Percentiles rank a stretch among this genome's conserved stretches.
These are phyloP conservation scores for Tryphoninae sp. DNA, from an alignment of 2,888 invertebrate species.

Conservation along the genomic window DNA sequence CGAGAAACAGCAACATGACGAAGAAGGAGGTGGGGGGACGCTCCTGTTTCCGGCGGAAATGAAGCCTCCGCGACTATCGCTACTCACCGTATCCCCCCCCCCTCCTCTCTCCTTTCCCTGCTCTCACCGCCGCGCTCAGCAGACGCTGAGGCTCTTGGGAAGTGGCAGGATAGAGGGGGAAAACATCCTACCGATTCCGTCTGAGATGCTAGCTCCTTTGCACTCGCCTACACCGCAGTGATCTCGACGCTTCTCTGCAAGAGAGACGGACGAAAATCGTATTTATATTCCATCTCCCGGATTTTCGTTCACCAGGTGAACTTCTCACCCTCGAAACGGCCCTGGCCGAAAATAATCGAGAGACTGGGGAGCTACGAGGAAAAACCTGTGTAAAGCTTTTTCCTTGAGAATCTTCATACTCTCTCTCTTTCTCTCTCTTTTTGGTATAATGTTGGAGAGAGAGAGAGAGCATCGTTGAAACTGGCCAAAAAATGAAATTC, in stretches of 20 bases:
- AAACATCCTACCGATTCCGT: conserved; percentile 48
- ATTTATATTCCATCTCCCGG: conserved; percentile 78
- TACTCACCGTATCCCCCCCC: conserved; percentile 59
- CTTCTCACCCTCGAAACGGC: conserved; percentile 44
- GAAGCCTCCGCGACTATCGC: conserved; percentile 75
- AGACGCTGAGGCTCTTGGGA: not conserved
- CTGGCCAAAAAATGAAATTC: not conserved
- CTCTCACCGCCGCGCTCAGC: conserved; percentile 21
- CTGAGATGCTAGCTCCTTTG: conserved; percentile 56
- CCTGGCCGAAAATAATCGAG: conserved; percentile 24
- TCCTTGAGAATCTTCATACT: conserved; percentile 8
- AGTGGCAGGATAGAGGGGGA: not conserved
- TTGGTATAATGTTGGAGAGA: not conserved
- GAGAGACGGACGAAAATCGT: conserved; percentile 73
- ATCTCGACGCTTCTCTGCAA: conserved; percentile 25
- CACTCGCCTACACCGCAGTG: conserved; percentile 54
- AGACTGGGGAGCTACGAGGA: conserved; percentile 8
- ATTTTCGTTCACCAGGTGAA: conserved; percentile 71
- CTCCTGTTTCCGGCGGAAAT: conserved; percentile 80
- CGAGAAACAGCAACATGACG: conserved; percentile 18
- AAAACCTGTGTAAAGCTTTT: conserved; percentile 4
- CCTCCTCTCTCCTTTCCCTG: conserved; percentile 51
- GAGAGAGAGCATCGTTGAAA: not conserved
- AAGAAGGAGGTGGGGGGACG: conserved; percentile 67
- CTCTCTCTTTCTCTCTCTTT: not conserved